These are phyloP conservation scores for Murina feae DNA, from an alignment of 2,113 vertebrate genomes.

Conservation along the genomic window DNA sequence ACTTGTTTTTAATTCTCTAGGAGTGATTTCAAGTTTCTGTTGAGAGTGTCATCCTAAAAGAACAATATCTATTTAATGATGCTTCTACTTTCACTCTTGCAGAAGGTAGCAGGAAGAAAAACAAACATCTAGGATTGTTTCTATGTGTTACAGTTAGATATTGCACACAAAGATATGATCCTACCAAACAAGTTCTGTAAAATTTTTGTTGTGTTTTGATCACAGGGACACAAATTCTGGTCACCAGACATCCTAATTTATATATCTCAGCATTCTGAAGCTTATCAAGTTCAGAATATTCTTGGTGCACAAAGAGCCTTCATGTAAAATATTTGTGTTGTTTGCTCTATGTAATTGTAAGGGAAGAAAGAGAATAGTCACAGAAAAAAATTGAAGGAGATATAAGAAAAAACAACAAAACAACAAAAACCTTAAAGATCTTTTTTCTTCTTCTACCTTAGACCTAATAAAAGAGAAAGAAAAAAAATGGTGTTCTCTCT, in stretches of 20 bases:
- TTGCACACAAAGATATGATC: neutral
- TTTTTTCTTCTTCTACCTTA: conserved; percentile 27
- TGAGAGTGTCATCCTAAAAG: neutral
- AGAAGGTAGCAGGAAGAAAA: neutral
- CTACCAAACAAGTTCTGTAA: neutral
- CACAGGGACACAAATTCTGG: neutral
- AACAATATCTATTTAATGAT: neutral
- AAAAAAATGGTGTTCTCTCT: conserved; percentile 14
- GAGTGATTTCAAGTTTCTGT: neutral
- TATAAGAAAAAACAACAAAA: neutral
- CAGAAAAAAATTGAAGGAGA: conserved; percentile 30
- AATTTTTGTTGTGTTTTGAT: conserved; percentile 33
- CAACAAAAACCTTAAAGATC: neutral
- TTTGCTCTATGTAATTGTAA: conserved; percentile 59
- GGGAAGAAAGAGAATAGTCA: conserved; percentile 13
- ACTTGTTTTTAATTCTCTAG: neutral
- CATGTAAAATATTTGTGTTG: conserved; percentile 21
- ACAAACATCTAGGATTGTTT: neutral
- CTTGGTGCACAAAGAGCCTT: conserved; percentile 17
- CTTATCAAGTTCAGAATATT: neutral
- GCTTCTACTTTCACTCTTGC: conserved; percentile 7
- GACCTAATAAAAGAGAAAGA: conserved; percentile 26
- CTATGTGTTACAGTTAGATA: neutral
- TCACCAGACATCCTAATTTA: conserved; percentile 11
- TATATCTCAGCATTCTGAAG: neutral